These are phyloP conservation scores for Cliona cf. orientalis DNA, from an alignment of 37 sponge, comb jelly and placozoan genomes.

Conservation along the genomic window DNA sequence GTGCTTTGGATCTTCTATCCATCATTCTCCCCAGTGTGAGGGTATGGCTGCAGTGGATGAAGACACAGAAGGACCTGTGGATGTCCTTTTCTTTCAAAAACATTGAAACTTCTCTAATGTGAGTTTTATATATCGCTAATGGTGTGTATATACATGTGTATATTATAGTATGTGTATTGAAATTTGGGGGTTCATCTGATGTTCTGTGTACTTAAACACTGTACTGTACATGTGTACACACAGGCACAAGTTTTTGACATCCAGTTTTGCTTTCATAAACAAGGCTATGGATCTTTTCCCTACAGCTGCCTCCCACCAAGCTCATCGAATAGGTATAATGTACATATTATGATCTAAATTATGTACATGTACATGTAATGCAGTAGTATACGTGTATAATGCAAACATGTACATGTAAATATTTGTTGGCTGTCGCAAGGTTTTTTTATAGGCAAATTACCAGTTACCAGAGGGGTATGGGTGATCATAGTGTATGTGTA, in stretches of 20 bases:
- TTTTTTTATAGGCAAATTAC: too few species aligned
- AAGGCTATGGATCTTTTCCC: not conserved
- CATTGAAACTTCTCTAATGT: not conserved
- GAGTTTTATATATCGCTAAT: not conserved
- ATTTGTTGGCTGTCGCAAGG: too few species aligned
- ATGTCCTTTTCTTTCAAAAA: not conserved
- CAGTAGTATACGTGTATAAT: too few species aligned
- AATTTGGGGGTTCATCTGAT: too few species aligned
- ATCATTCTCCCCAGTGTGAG: slow-evolving; percentile 45
- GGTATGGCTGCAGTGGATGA: slow-evolving; percentile 68
- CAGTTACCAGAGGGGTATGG: too few species aligned
- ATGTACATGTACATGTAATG: too few species aligned
- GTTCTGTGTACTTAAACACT: too few species aligned
- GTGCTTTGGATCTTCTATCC: slow-evolving; percentile 16
- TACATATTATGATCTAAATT: too few species aligned
- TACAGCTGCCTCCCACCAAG: too few species aligned
- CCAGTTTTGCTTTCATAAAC: slow-evolving; percentile 26
- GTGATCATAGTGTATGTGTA: too few species aligned
- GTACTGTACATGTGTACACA: not conserved
- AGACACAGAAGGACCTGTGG: slow-evolving; percentile 50
- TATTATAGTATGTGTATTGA: not conserved
- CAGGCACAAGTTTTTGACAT: slow-evolving; percentile 40
- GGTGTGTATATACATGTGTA: not conserved
- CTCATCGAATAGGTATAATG: too few species aligned
- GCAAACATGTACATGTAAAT: too few species aligned